These are phyloP conservation scores for Drosophila equinoxialis DNA, from an alignment of 1,140 invertebrate genomes.

Conservation along the genomic window DNA sequence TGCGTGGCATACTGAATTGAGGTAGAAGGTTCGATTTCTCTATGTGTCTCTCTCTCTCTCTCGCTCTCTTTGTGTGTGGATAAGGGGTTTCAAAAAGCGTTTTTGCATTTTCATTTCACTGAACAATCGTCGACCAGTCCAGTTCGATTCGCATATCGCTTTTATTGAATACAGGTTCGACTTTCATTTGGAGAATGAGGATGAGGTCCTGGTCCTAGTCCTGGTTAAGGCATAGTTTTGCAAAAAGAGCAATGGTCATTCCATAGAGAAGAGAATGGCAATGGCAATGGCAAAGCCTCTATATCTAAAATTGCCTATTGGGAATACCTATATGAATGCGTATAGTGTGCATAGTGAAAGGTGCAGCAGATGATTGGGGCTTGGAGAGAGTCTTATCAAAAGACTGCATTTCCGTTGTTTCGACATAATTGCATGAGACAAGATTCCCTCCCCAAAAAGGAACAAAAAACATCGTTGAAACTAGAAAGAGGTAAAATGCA, in stretches of 20 bases:
- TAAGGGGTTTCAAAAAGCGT: slow-evolving; percentile 18
- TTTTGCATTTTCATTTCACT: slow-evolving; percentile 22
- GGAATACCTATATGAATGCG: not conserved
- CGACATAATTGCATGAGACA: slow-evolving; percentile 11
- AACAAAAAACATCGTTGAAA: not conserved
- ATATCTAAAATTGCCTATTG: slow-evolving; percentile 15
- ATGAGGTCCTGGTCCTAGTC: not conserved
- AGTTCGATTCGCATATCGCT: slow-evolving; percentile 10
- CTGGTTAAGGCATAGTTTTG: not conserved
- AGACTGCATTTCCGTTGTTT: slow-evolving; percentile 10
- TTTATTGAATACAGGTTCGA: slow-evolving; percentile 24
- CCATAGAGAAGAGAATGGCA: not conserved
- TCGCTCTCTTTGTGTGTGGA: slow-evolving; percentile 1
- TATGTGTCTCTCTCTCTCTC: not conserved
- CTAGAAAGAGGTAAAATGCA: slow-evolving; percentile 4
- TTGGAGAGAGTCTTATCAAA: slow-evolving; percentile 4
- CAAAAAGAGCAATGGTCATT: slow-evolving; percentile 3
- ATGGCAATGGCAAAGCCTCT: slow-evolving; percentile 6
- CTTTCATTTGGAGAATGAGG: not conserved
- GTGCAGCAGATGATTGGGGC: not conserved
- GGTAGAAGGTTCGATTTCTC: not conserved
- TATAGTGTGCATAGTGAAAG: not conserved
- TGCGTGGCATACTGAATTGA: slow-evolving; percentile 9
- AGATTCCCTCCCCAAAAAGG: not conserved
- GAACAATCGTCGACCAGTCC: slow-evolving; percentile 8